phyloP scores from a whole-genome alignment of 2,113 vertebrate species.

The Brachypteracias leptosomus region DNA sequence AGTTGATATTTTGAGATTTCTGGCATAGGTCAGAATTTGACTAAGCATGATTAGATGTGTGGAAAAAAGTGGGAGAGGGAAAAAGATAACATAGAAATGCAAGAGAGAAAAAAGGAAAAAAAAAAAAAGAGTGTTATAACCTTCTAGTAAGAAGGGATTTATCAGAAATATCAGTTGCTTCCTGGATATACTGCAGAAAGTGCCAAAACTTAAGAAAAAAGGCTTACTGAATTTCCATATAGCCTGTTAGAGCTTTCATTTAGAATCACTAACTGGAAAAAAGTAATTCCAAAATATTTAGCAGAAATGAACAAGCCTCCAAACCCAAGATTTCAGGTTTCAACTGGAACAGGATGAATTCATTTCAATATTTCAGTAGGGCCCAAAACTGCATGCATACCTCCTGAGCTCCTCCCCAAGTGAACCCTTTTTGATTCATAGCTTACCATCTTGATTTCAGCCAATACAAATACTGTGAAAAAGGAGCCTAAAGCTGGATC shows the following conservation, averaged over 20 bases:
- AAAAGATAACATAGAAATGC: background rate
- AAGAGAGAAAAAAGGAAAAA: background rate
- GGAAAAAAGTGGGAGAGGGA: background rate
- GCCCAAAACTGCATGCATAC: background rate
- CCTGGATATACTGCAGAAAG: background rate
- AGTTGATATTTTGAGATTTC: background rate
- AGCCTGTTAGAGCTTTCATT: background rate
- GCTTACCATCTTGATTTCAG: background rate
- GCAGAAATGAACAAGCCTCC: background rate
- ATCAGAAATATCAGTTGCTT: background rate
- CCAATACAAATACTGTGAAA: background rate
- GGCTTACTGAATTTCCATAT: background rate
- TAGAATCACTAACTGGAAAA: background rate
- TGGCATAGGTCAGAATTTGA: background rate
- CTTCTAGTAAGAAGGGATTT: background rate
- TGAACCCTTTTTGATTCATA: accelerated
- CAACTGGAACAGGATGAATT: background rate
- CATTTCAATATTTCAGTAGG: background rate
- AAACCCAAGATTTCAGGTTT: background rate
- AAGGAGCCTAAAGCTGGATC: background rate
- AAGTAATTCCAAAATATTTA: background rate
- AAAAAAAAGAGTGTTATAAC: accelerated
- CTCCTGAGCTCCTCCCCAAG: background rate
- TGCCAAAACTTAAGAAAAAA: background rate
- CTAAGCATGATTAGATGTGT: accelerated